These are phyloP conservation scores for Rhogogaster chlorosoma DNA, from an alignment of 2,888 invertebrate species.

Conservation along the genomic window DNA sequence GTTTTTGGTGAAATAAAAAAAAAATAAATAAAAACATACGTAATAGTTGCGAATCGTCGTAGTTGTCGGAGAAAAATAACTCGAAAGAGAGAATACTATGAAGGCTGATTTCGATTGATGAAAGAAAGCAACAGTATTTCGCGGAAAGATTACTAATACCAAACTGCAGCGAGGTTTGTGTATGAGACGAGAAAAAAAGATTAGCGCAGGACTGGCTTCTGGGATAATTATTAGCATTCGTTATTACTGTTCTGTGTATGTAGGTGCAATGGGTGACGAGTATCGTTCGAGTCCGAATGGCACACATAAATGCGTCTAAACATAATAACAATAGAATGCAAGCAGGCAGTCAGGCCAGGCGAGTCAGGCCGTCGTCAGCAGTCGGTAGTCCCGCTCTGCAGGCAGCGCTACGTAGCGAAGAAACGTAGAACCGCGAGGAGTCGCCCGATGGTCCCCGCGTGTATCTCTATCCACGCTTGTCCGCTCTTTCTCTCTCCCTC, in stretches of 20 bases:
- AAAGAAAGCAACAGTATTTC: background rate
- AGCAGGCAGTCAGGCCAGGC: background rate
- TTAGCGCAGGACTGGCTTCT: background rate
- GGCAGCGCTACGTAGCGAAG: slow-evolving; percentile 39
- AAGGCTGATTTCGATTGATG: background rate
- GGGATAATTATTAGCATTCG: background rate
- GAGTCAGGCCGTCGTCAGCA: background rate
- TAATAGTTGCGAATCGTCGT: background rate
- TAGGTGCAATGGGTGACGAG: background rate
- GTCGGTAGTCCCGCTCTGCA: slow-evolving; percentile 1
- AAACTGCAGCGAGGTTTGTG: background rate
- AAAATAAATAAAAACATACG: background rate
- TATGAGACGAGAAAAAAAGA: background rate
- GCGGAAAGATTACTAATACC: background rate
- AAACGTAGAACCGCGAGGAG: slow-evolving; percentile 14
- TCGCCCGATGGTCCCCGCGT: background rate
- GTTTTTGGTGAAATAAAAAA: background rate
- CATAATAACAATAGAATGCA: slow-evolving; percentile 42
- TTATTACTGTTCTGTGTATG: background rate
- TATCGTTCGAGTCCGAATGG: background rate
- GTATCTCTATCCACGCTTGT: slow-evolving; percentile 3
- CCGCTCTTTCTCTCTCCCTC: background rate
- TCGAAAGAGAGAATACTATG: background rate
- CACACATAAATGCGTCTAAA: slow-evolving; percentile 3
- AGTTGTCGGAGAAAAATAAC: background rate